These are phyloP conservation scores for Sebastes paucispinis DNA, from an alignment of 2,797 vertebrate genomes.

Conservation along the genomic window DNA sequence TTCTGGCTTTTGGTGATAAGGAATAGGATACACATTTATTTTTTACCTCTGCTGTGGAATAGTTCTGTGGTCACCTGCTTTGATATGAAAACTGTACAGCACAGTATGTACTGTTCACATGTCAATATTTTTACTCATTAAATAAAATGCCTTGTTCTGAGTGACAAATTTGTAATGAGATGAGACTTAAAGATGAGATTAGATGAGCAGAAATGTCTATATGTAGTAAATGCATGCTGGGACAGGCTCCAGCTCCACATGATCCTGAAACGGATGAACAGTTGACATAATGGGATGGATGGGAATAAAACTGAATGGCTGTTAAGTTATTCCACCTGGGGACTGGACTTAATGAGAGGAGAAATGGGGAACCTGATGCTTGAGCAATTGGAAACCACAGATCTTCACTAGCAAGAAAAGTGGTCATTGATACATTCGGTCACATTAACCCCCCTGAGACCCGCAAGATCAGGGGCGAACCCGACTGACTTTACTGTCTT, in stretches of 20 bases:
- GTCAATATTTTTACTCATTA: neutral
- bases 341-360: neutral
- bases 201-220: neutral
- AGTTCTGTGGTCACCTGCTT: slow-evolving; percentile 6
- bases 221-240: neutral
- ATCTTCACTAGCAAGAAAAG: neutral
- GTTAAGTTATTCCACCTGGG: neutral
- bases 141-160: neutral
- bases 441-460: neutral
- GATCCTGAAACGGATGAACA: neutral
- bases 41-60: neutral
- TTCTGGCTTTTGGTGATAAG: slow-evolving; percentile 61
- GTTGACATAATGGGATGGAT: neutral
- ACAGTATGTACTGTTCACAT: neutral
- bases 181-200: neutral
- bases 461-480: too few relatives aligned
- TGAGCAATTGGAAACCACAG: neutral
- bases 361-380: neutral
- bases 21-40: neutral
- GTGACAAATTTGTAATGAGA: neutral
- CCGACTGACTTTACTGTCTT: too few relatives aligned
- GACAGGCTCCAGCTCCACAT: neutral
- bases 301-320: neutral
- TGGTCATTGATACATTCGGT: neutral
- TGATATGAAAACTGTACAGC: neutral